phyloP scores from a whole-genome alignment of 2,113 vertebrate genomes.

The Axis porcinus region DNA sequence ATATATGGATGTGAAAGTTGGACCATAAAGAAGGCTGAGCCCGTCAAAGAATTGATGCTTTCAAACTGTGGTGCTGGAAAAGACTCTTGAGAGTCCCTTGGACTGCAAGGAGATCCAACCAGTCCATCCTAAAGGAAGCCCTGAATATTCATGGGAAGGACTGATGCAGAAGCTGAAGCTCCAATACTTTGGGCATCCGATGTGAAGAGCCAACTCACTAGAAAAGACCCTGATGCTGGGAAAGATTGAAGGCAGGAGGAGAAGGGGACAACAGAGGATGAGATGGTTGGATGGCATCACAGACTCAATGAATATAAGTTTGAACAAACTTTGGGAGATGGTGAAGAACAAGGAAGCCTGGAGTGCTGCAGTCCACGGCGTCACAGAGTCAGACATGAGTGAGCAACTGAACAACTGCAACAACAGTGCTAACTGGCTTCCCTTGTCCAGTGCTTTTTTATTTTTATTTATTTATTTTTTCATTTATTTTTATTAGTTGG shows the following conservation, averaged over 20 bases:
- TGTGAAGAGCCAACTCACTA: not conserved
- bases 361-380: not conserved
- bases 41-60: not conserved
- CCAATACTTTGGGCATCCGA: not conserved
- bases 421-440: not conserved
- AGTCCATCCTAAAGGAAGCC: not conserved
- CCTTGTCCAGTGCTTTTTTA: not conserved
- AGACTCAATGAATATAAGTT: not conserved
- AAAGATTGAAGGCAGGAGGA: not conserved
- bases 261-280: not conserved
- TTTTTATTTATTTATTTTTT: not conserved
- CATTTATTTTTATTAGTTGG: too few species aligned
- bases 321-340: not conserved
- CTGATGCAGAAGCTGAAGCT: not conserved
- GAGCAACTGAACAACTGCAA: rapidly evolving
- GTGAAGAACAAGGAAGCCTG: not conserved
- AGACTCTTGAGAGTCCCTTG: not conserved
- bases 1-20: not conserved
- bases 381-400: rapidly evolving
- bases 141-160: not conserved
- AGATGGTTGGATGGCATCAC: not conserved
- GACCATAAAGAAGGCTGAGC: not conserved
- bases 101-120: not conserved
- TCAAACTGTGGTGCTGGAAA: not conserved
- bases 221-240: not conserved